These are phyloP conservation scores for Macquaria ambigua DNA, from an alignment of 2,113 vertebrate species.

Conservation along the genomic window DNA sequence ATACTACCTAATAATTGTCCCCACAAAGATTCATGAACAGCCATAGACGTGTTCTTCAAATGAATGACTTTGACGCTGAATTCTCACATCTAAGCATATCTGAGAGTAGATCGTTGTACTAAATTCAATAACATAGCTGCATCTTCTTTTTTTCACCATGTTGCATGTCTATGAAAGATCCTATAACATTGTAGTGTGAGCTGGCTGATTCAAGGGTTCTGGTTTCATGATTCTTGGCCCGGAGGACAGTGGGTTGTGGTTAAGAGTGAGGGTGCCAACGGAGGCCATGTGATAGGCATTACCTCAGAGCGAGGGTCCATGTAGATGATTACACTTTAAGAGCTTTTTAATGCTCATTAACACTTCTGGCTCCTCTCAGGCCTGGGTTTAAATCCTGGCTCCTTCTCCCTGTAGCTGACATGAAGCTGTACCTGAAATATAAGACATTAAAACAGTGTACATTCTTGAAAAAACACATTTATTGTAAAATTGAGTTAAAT, in stretches of 20 bases:
- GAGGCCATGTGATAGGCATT: slow-evolving; percentile 79
- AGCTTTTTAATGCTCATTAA: slow-evolving; percentile 89
- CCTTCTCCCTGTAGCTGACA: slow-evolving; percentile 72
- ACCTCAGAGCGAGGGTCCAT: slow-evolving; percentile 80
- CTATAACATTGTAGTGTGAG: slow-evolving; percentile 19
- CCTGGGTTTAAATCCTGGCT: slow-evolving; percentile 70
- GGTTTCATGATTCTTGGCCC: slow-evolving; percentile 50
- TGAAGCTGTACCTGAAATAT: neutral
- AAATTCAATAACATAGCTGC: slow-evolving; percentile 17
- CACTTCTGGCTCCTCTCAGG: slow-evolving; percentile 85
- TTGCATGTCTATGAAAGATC: neutral
- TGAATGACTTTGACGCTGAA: slow-evolving; percentile 4
- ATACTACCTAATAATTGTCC: slow-evolving; percentile 32
- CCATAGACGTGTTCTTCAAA: neutral
- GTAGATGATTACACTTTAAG: slow-evolving; percentile 86
- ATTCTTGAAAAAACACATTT: neutral
- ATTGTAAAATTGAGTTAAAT: slow-evolving; percentile 1
- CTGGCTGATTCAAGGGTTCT: slow-evolving; percentile 35
- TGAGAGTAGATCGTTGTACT: neutral
- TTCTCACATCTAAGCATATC: slow-evolving; percentile 4
- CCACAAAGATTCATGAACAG: slow-evolving; percentile 35
- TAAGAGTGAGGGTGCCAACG: slow-evolving; percentile 49
- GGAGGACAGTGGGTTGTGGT: slow-evolving; percentile 46
- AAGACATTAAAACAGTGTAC: neutral
- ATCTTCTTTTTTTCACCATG: neutral